Evolutionary conservation across 2,113 vertebrate genomes (phyloP), one percentile per base, ranked within the genome.

Genomic region (Bostrychus sinensis): DNA sequence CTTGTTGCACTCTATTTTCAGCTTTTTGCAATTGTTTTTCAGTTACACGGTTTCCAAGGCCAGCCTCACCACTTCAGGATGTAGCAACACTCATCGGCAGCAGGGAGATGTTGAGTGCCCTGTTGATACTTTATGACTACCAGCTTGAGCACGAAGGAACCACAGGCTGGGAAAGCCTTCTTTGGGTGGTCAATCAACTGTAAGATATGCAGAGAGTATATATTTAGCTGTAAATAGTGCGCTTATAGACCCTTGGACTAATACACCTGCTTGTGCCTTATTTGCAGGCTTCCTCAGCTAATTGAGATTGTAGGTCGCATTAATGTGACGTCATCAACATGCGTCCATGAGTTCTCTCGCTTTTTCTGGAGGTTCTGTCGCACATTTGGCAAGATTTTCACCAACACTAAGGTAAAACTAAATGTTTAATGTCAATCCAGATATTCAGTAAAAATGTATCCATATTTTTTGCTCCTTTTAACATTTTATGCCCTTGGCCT

Each of bases 101-200:
- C 80, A 93, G 96, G 0, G 96, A 98, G 51, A 94, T 95, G 16
- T 70, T 99, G 70, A 93, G 95, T 0, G 89, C 92, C 6, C 82
- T 99, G 0, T 84, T 99, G 25, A 91, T 95, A 1, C 94, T 98
- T 11, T 98, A 98, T 5, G 96, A 98, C 80, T 85, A 98, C 82
- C 97, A 98, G 82, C 93, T 99, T 0, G 95, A 98, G 39, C 95
- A 97, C 0, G 97, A 98, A 88, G 97, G 97, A 51, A 99, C 97
- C 78, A 96, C 96, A 2, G 94, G 97, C 89, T 99, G 97, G 97
- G 96, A 97, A 42, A 96, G 94, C 71, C 88, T 99, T 64, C 90
- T 98, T 3, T 99, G 97, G 97, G 96, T 98, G 62, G 97, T 98
- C 89, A 99, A 98, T 89, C 97, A 98, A 11, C 88, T 99, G 97